Percentiles rank a stretch among this genome's conserved stretches.
Conservation (phyloP, 2,113 vertebrate genomes). For the Carassius carassius region DNA sequence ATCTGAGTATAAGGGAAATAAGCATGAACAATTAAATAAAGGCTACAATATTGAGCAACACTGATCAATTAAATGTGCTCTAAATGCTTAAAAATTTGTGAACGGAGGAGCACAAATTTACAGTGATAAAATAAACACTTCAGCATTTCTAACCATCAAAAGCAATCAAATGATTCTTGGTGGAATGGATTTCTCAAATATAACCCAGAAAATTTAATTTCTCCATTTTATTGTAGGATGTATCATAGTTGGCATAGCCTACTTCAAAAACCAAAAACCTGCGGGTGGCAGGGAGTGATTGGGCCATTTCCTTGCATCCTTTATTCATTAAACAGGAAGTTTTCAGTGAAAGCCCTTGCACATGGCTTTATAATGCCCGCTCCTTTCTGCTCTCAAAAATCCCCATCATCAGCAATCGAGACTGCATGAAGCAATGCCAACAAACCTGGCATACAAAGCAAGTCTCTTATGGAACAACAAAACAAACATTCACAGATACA, state of each 20-base stretch:
- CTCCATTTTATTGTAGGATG: neutral
- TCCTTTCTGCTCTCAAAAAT: neutral
- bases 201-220: neutral
- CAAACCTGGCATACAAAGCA: constrained; percentile 12
- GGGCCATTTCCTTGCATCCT: neutral
- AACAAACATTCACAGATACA: constrained; percentile 38
- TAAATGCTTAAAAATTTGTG: neutral
- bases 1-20: neutral
- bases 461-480: constrained; percentile 35
- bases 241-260: neutral
- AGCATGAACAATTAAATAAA: neutral
- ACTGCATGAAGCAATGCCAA: constrained; percentile 24
- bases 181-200: neutral
- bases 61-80: neutral
- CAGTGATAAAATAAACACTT: neutral
- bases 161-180: neutral
- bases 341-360: neutral
- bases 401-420: neutral
- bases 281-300: constrained; percentile 21
- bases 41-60: too few relatives aligned
- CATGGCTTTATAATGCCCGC: neutral
- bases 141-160: neutral
- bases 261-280: neutral
- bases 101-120: neutral
- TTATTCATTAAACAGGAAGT: constrained; percentile 3